phyloP scores from a whole-genome alignment of 2,888 invertebrate species.

The Heteropelma amictum region DNA sequence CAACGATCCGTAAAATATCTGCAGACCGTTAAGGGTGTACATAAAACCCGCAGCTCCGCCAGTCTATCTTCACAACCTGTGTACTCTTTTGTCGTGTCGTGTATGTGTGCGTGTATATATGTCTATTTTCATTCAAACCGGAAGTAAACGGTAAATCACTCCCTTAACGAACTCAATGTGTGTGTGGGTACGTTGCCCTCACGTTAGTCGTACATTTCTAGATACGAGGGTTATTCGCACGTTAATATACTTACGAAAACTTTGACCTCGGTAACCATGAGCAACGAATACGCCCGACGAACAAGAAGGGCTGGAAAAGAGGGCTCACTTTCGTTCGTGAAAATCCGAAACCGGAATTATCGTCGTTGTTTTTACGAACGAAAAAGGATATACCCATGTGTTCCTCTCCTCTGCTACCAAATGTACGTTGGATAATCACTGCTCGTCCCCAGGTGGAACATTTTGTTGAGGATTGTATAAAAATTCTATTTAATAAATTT shows the following conservation, averaged over 20 bases:
- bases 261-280: conserved; percentile 5
- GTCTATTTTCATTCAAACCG: conserved; percentile 72
- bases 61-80: no score
- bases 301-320: conserved; percentile 21
- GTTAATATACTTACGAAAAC: not conserved
- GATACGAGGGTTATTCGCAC: not conserved
- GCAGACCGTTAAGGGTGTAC: no score
- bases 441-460: no score
- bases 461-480: no score
- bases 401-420: no score
- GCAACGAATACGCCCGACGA: conserved; percentile 6
- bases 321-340: conserved; percentile 22
- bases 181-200: conserved; percentile 40
- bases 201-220: not conserved
- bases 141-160: conserved; percentile 75
- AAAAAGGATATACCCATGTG: no score
- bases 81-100: not conserved
- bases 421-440: no score
- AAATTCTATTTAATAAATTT: no score
- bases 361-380: conserved; percentile 74
- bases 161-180: conserved; percentile 73
- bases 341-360: conserved; percentile 37
- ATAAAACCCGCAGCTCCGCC: no score
- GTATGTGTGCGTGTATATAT: not conserved
- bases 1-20: no score